A percentile compares a stretch with the other conserved stretches of the same genome.
Evolutionary conservation across 2,888 invertebrate genomes (phyloP).

Genomic region (Quadroppia sp.): DNA sequence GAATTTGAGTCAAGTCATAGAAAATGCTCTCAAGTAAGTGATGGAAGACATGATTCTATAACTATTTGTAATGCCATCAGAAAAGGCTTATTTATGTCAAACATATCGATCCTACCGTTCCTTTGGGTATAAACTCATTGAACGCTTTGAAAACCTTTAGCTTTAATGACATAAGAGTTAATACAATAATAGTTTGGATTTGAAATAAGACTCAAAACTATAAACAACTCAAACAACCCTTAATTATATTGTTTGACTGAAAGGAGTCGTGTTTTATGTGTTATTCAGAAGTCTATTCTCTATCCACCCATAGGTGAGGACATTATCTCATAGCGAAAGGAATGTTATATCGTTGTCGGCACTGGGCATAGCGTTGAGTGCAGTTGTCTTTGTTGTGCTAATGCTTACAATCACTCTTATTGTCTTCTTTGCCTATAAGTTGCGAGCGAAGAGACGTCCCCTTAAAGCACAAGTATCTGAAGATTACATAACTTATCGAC

Average conservation of each 20-base stretch:
- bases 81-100: no score
- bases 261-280: neutral
- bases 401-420: conserved; percentile 78
- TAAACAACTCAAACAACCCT: neutral
- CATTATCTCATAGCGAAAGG: conserved; percentile 46
- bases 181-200: no score
- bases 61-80: no score
- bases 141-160: no score
- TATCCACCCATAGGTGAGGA: conserved; percentile 37
- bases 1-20: conserved; percentile 46
- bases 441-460: conserved; percentile 45
- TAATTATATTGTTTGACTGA: neutral
- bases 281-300: neutral
- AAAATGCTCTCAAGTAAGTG: conserved; percentile 48
- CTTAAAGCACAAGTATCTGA: conserved; percentile 47
- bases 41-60: neutral
- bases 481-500: conserved; percentile 50
- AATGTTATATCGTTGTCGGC: conserved; percentile 57
- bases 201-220: no score
- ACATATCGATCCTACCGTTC: no score
- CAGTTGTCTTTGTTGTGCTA: conserved; percentile 78
- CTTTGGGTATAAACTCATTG: no score
- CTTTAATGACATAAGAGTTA: no score
- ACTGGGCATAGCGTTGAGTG: conserved; percentile 77
- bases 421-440: conserved; percentile 48